These are phyloP conservation scores for Sylvilagus floridanus DNA, from an alignment of 2,797 vertebrate species.

Conservation along the genomic window DNA sequence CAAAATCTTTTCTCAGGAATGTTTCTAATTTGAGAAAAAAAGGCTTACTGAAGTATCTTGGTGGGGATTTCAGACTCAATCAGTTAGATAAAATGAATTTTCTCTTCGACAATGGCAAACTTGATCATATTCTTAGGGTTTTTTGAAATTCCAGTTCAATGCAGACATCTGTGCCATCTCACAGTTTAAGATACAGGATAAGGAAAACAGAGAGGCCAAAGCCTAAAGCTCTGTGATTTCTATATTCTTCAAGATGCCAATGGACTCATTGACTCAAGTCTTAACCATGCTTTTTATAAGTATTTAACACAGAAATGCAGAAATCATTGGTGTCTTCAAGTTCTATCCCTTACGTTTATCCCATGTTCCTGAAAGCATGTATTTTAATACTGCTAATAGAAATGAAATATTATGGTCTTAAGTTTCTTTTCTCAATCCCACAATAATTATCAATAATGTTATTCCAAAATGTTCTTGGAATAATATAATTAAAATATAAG, in stretches of 20 bases:
- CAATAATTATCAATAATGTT: background rate
- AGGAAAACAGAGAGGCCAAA: background rate
- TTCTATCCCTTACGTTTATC: background rate
- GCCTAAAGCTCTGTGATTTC: background rate
- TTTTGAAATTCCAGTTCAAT: background rate
- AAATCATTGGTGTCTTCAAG: background rate
- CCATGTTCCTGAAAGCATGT: background rate
- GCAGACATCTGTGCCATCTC: background rate
- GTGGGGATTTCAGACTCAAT: background rate
- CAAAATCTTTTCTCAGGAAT: background rate
- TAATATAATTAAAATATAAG: no score
- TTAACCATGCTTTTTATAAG: background rate
- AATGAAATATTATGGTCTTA: background rate
- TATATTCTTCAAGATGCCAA: background rate
- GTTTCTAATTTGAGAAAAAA: background rate
- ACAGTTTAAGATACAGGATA: background rate
- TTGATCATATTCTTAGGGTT: background rate
- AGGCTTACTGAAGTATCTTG: background rate
- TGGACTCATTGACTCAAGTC: background rate
- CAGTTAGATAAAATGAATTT: background rate
- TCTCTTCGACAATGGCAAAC: background rate
- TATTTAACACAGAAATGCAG: background rate
- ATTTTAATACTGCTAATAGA: slow-evolving; percentile 23
- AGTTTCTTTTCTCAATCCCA: background rate
- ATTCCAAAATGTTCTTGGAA: no score